Evolutionary conservation across 2,888 invertebrate species (phyloP).

Genomic region (Eupeodes latifasciatus): DNA sequence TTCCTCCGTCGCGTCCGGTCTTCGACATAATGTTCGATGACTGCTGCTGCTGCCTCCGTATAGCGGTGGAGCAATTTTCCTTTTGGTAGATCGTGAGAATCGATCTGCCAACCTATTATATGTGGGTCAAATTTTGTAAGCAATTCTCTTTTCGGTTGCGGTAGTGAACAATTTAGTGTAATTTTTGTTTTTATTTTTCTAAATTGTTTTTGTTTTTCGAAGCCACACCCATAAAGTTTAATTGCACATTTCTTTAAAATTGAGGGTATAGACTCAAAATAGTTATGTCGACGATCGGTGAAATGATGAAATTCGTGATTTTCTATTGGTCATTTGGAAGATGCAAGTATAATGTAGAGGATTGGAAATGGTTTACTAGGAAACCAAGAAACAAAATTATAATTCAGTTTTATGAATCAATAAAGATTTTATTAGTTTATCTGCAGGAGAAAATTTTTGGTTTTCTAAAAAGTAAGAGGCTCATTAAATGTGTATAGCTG

Average conservation of each 20-base stretch:
- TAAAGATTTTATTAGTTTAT: no score
- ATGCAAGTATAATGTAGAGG: background rate
- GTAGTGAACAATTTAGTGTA: constrained; percentile 62
- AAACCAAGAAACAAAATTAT: background rate
- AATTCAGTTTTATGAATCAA: no score
- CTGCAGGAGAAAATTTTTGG: no score
- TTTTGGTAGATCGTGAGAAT: constrained; percentile 73
- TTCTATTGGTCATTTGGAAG: constrained; percentile 65
- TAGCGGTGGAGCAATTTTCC: constrained; percentile 58
- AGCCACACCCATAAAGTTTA: constrained; percentile 75
- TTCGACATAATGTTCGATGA: constrained; percentile 39
- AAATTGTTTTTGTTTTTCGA: constrained; percentile 32
- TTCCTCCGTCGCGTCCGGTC: constrained; percentile 28
- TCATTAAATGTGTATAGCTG: no score
- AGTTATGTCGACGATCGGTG: constrained; percentile 31
- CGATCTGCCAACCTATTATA: constrained; percentile 77
- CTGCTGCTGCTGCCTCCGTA: background rate
- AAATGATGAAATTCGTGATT: constrained; percentile 50
- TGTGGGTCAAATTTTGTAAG: constrained; percentile 75
- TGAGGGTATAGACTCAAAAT: constrained; percentile 22
- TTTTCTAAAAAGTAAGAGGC: no score
- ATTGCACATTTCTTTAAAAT: constrained; percentile 52
- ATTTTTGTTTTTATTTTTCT: constrained; percentile 45
- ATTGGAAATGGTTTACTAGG: background rate
- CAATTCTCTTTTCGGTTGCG: constrained; percentile 35